Percentiles rank a stretch among this genome's conserved stretches.
phyloP scores from a whole-genome alignment of 2,797 vertebrate species.

The Tauraco hartlaubi region DNA sequence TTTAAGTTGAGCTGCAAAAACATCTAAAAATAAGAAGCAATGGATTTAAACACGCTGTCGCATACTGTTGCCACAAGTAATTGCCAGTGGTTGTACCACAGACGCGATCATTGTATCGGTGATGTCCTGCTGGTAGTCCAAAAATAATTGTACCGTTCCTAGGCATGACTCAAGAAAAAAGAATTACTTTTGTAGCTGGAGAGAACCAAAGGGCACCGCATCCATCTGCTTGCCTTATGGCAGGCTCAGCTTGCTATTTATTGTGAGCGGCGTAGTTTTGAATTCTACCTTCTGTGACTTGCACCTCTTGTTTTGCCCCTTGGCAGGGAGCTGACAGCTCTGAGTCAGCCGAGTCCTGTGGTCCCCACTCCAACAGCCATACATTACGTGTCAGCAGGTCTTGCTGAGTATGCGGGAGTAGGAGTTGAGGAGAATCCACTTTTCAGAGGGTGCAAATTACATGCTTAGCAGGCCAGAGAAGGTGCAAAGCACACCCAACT shows the following conservation, averaged over 20 bases:
- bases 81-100: not conserved
- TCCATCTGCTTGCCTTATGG: slow-evolving; percentile 54
- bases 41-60: not conserved
- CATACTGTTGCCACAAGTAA: not conserved
- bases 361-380: not conserved
- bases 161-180: slow-evolving; percentile 33
- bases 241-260: not conserved
- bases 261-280: accelerated
- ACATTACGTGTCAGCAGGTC: not conserved
- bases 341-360: not conserved
- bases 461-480: not conserved
- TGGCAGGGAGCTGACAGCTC: not conserved
- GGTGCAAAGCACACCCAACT: not conserved
- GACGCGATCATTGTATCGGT: not conserved
- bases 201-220: not conserved
- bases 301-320: not conserved
- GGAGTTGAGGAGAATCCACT: not conserved
- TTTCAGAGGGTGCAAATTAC: not conserved
- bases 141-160: slow-evolving; percentile 29
- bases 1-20: not conserved
- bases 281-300: not conserved
- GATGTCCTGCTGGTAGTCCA: not conserved
- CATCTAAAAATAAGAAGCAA: not conserved
- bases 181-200: not conserved
- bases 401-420: not conserved